These are phyloP conservation scores for Turdus rufiventris DNA, from an alignment of 2,113 vertebrate species.

Conservation along the genomic window DNA sequence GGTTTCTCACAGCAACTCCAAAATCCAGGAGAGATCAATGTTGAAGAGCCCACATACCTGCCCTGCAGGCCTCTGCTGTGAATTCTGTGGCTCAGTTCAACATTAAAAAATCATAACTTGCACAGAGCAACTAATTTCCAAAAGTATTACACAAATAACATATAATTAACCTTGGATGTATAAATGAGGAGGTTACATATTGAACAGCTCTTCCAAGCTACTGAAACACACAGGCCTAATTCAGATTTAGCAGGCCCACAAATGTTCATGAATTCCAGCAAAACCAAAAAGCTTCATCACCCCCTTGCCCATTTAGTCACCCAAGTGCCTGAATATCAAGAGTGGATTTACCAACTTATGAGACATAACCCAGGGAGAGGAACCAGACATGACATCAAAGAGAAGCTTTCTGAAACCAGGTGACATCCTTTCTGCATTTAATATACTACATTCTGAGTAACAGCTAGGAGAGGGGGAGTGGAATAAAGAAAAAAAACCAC, in stretches of 20 bases:
- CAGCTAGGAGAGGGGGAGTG: background rate
- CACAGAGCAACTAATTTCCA: background rate
- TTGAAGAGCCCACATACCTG: background rate
- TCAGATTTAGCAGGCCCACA: background rate
- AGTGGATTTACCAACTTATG: background rate
- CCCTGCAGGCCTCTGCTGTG: background rate
- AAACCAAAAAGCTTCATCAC: background rate
- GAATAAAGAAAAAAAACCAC: background rate
- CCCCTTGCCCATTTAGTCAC: background rate
- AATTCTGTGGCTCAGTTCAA: background rate
- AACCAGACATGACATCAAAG: background rate
- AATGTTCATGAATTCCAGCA: background rate
- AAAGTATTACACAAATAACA: background rate
- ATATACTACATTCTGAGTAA: background rate
- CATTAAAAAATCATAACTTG: rapidly evolving
- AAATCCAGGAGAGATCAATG: background rate
- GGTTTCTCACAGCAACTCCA: background rate
- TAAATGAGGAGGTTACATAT: background rate
- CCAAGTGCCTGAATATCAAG: background rate
- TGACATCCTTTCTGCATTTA: background rate
- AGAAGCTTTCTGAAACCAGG: background rate
- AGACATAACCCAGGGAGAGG: background rate
- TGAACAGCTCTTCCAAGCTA: background rate
- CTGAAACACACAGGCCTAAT: background rate
- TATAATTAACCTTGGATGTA: background rate